Evolutionary conservation across 2,888 invertebrate species (phyloP).

Genomic region (Entomobrya proxima): DNA sequence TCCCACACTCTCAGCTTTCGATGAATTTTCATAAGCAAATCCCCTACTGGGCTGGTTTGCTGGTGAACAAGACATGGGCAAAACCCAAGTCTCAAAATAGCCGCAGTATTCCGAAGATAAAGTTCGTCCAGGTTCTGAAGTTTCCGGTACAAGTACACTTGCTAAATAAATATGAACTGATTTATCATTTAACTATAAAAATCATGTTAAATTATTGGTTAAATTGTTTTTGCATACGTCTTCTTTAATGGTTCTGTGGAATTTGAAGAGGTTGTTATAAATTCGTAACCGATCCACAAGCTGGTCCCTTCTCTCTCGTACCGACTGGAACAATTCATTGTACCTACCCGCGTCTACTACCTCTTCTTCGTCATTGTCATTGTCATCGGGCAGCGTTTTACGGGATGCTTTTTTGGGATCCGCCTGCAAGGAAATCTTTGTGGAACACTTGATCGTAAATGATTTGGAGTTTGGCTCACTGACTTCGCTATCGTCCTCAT

Average conservation of each 20-base stretch:
- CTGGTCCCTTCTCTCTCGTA: conserved; percentile 22
- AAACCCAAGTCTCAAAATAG: conserved; percentile 48
- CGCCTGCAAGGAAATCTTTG: neutral
- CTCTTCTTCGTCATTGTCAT: conserved; percentile 2
- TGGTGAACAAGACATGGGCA: conserved; percentile 55
- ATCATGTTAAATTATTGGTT: neutral
- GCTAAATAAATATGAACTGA: neutral
- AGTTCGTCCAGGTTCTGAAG: conserved; percentile 54
- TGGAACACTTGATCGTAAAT: neutral
- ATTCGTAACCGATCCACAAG: conserved; percentile 20
- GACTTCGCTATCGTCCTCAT: neutral
- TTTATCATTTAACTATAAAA: neutral
- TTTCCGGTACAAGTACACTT: conserved; percentile 37
- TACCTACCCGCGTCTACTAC: neutral
- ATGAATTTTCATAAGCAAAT: conserved; percentile 41
- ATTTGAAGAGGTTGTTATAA: conserved; percentile 48
- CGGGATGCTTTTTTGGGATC: neutral
- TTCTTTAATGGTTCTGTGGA: conserved; percentile 41
- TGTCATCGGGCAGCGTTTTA: neutral
- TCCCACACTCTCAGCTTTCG: conserved; percentile 38
- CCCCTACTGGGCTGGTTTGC: conserved; percentile 51
- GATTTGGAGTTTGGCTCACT: neutral
- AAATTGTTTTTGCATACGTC: conserved; percentile 15
- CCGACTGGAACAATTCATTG: neutral
- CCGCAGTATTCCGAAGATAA: conserved; percentile 44